Base-by-base conservation (phyloP, 2,888 invertebrate genomes). In the Leucania comma region DNA sequence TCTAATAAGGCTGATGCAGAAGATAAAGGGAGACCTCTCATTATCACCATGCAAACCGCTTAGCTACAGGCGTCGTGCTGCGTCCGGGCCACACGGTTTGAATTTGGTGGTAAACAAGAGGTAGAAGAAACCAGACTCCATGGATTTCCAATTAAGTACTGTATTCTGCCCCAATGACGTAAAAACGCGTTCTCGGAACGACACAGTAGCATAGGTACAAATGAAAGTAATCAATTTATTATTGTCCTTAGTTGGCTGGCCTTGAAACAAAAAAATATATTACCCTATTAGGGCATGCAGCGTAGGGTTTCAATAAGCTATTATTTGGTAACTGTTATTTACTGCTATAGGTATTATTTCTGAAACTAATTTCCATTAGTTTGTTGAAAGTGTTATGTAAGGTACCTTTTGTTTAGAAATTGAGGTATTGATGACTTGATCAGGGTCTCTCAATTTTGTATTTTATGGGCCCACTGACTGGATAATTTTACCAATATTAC, bases 151-250 rank as follows among this genome's bases (percentile, higher is more conserved):
- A 42, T 6, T 42, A 17, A 20, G 5, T 42, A 17, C 14, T 42
- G 42, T 20, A 42, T 42, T 42, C 17, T 17, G 42, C 4, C 17
- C 5, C 42, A 53, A 53, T 71, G 61, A 70, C 62, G 32, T 22
- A 61, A 71, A 35, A 1, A 14, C 9, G 24, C 12, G 17, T 51
- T 32, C 12, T 24, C 38, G 24, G 24, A 60, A 59, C 38, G 14
- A 8, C n/a, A 14, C 10, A 24, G 14, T 51, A 24, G 24, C 12
- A 29, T 59, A 59, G 29, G 50, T 17, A 42, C 50, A 38, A 60
- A 42, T 26, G 8, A 46, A 70, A 53, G 22, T 4, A 46, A 71
- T 26, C 4, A 53, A 26, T 14, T 48, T 48, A 48, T 48, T 24
- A 24, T 20, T 20, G 17, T 8, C 53, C 12, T 26, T 46, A 22